Conservation (phyloP, 2,888 invertebrate genomes). For the Euproctis similis region DNA sequence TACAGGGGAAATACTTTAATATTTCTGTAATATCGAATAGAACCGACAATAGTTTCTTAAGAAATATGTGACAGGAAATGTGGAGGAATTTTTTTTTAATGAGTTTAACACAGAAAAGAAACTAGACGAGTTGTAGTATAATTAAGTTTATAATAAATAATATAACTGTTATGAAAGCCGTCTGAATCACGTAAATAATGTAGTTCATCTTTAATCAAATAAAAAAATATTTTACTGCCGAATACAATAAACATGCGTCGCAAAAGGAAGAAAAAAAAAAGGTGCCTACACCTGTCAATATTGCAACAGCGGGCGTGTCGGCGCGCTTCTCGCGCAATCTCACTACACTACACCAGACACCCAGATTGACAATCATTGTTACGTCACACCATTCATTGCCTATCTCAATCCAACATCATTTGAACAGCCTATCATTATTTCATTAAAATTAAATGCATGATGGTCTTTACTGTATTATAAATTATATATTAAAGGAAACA, state of each 20-base stretch:
- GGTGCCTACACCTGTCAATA: constrained; percentile 25
- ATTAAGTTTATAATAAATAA: no score
- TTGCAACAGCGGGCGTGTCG: constrained; percentile 24
- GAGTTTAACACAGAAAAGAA: no score
- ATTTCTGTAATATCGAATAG: no score
- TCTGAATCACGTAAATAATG: no score
- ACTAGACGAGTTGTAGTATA: no score
- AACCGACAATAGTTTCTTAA: no score
- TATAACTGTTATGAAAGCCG: no score
- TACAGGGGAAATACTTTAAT: no score
- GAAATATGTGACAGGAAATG: no score
- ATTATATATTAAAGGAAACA: constrained; percentile 25
- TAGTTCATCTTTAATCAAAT: no score
- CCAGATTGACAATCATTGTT: constrained; percentile 37
- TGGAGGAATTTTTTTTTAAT: no score
- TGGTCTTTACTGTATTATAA: constrained; percentile 26
- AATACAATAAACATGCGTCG: constrained; percentile 14
- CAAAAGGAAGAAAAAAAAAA: constrained; percentile 14
- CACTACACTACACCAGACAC: constrained; percentile 10
- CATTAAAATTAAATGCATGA: constrained; percentile 31
- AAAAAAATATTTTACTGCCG: constrained; percentile 4
- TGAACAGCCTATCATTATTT: constrained; percentile 41
- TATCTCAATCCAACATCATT: constrained; percentile 34
- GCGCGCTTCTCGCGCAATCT: constrained; percentile 1
- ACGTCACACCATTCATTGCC: constrained; percentile 47